These are phyloP conservation scores for Pelobates fuscus DNA, from an alignment of 2,113 vertebrate species.

Conservation along the genomic window DNA sequence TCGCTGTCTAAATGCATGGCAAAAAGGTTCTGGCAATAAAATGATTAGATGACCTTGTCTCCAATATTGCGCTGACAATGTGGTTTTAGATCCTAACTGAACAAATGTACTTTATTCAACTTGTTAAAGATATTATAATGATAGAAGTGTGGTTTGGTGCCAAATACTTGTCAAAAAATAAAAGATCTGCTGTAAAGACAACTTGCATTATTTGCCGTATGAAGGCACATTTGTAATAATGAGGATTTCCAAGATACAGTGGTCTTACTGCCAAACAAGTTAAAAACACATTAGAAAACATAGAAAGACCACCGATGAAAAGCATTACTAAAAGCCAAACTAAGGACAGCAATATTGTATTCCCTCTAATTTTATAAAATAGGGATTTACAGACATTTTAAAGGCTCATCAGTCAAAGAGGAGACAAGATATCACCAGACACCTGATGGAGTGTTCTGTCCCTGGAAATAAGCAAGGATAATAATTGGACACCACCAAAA, in stretches of 20 bases:
- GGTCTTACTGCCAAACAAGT: slow-evolving; percentile 8
- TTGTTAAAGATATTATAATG: background rate
- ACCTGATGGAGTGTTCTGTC: too few relatives aligned
- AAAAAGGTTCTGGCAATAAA: background rate
- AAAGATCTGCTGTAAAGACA: background rate
- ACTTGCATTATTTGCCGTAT: background rate
- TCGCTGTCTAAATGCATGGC: background rate
- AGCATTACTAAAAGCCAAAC: background rate
- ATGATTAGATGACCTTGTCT: slow-evolving; percentile 1
- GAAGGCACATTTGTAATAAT: background rate
- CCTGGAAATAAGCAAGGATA: too few relatives aligned
- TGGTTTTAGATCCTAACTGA: background rate
- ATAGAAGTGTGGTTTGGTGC: background rate
- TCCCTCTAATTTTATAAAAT: too few relatives aligned
- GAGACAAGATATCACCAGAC: too few relatives aligned
- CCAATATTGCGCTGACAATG: background rate
- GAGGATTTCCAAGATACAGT: background rate
- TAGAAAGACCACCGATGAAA: background rate
- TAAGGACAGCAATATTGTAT: background rate
- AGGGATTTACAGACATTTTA: too few relatives aligned
- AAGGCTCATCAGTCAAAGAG: too few relatives aligned
- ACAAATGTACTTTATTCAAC: background rate
- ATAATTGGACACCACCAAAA: too few relatives aligned
- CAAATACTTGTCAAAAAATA: background rate
- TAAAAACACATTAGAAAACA: background rate